Conservation (phyloP, 2,113 vertebrate species). For the Eupsittula cactorum region DNA sequence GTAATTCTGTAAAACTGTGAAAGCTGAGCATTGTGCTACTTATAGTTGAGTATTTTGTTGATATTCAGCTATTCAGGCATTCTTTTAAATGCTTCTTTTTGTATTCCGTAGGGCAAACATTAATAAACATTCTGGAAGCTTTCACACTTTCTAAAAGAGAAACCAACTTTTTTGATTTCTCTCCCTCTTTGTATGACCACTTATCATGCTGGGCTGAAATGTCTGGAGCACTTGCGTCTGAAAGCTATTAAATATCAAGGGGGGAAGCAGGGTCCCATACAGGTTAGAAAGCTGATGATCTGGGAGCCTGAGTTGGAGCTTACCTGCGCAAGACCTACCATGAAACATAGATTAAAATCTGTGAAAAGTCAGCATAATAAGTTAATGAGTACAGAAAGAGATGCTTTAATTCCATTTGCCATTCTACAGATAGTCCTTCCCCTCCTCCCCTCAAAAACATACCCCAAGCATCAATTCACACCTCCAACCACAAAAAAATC, state of each 20-base stretch:
- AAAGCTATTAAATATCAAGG: not conserved
- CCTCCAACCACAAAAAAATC: not conserved
- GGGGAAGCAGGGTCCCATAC: not conserved
- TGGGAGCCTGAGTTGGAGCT: not conserved
- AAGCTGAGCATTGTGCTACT: not conserved
- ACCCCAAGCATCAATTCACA: not conserved
- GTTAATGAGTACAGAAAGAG: not conserved
- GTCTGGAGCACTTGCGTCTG: not conserved
- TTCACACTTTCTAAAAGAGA: not conserved
- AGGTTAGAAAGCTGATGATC: not conserved
- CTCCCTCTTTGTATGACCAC: not conserved
- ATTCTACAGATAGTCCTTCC: not conserved
- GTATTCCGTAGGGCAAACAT: not conserved
- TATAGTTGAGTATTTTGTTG: not conserved
- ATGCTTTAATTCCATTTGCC: not conserved
- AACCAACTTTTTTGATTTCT: not conserved
- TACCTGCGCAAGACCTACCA: not conserved
- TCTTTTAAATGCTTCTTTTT: not conserved
- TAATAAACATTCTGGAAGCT: not conserved
- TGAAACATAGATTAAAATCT: not conserved
- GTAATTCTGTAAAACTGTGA: not conserved
- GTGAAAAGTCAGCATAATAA: not conserved
- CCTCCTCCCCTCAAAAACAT: accelerated
- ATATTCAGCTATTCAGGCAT: not conserved
- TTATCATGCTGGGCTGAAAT: not conserved